These are phyloP conservation scores for Pseudococcus viburni DNA, from an alignment of 2,888 invertebrate genomes.

Conservation along the genomic window DNA sequence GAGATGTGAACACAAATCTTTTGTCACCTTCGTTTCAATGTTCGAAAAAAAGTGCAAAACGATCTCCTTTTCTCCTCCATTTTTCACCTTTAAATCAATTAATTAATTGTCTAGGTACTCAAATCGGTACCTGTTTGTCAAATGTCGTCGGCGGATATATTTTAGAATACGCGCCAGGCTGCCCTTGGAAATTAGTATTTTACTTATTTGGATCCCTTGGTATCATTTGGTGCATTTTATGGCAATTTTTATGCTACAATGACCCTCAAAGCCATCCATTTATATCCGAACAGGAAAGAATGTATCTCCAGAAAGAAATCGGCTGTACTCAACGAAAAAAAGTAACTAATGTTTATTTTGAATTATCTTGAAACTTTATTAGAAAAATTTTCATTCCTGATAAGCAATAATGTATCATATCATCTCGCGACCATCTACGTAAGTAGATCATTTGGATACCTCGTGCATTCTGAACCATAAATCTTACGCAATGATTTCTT, in stretches of 20 bases:
- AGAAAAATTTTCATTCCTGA: slow-evolving; percentile 67
- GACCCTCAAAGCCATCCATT: slow-evolving; percentile 82
- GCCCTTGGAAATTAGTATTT: slow-evolving; percentile 75
- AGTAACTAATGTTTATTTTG: slow-evolving; percentile 68
- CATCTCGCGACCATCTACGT: neutral
- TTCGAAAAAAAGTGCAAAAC: no score
- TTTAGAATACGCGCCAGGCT: slow-evolving; percentile 70
- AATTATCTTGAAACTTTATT: neutral
- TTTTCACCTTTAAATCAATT: neutral
- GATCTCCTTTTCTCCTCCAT: no score
- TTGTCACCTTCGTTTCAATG: no score
- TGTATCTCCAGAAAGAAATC: slow-evolving; percentile 74
- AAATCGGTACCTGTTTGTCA: slow-evolving; percentile 69
- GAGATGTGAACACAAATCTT: no score
- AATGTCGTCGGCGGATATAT: slow-evolving; percentile 69
- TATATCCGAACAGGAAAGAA: slow-evolving; percentile 80
- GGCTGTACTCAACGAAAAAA: slow-evolving; percentile 71
- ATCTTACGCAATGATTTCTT: neutral
- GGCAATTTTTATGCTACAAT: slow-evolving; percentile 70
- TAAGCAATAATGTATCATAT: neutral
- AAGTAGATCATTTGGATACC: neutral
- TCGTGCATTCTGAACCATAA: neutral
- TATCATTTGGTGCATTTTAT: slow-evolving; percentile 74
- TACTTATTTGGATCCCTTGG: slow-evolving; percentile 76
- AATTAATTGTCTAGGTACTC: slow-evolving; percentile 69